These are phyloP conservation scores for Panthera leo DNA, from an alignment of 2,113 vertebrate genomes.

Conservation along the genomic window DNA sequence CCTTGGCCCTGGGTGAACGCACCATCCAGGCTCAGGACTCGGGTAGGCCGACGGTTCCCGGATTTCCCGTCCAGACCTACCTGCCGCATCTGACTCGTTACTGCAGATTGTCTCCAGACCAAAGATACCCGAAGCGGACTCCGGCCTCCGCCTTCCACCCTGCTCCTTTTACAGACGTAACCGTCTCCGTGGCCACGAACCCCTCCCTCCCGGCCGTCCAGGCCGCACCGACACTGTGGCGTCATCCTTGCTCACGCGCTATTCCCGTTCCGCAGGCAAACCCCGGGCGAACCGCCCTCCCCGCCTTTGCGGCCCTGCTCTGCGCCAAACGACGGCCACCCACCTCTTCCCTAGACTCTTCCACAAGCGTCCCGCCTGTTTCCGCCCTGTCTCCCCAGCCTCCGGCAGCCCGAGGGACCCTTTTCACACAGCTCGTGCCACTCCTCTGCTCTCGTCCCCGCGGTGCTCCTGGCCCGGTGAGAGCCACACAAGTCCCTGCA, in stretches of 20 bases:
- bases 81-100: neutral
- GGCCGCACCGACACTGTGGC: no score
- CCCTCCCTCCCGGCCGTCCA: no score
- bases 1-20: neutral
- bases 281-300: neutral
- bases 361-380: neutral
- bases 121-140: neutral
- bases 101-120: neutral
- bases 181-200: neutral
- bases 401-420: neutral
- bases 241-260: fast-evolving
- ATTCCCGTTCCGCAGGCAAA: neutral
- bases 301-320: no score
- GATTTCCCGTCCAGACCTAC: neutral
- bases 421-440: neutral
- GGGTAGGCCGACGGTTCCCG: neutral
- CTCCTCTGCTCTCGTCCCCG: neutral
- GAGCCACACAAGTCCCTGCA: neutral
- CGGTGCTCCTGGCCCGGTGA: neutral
- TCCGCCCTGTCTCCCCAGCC: neutral
- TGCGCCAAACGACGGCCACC: neutral
- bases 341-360: no score
- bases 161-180: neutral
- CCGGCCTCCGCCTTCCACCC: neutral
- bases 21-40: neutral